Evolutionary conservation across 2,888 invertebrate species (phyloP).

Genomic region (Eugnorisma glareosa): DNA sequence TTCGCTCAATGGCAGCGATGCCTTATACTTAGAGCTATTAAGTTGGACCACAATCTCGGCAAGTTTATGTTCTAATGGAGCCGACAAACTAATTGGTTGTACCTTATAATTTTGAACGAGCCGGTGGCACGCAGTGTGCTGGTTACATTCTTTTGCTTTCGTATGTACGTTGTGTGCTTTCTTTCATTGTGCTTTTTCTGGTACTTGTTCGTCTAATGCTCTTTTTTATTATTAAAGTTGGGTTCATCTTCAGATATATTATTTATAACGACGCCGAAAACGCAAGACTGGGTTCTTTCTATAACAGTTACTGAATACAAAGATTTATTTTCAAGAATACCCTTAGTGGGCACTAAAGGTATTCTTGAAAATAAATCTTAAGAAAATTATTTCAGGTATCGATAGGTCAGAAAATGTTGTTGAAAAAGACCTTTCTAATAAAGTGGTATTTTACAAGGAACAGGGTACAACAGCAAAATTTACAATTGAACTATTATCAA

Average conservation of each 20-base stretch:
- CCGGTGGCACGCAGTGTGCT: constrained; percentile 40
- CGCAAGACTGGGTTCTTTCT: background rate
- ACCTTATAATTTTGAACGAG: constrained; percentile 62
- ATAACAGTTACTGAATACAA: background rate
- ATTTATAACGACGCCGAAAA: background rate
- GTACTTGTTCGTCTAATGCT: background rate
- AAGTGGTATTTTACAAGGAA: background rate
- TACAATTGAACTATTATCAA: constrained; percentile 6
- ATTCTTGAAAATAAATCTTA: too few species aligned
- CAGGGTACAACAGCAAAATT: constrained; percentile 15
- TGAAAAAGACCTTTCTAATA: constrained; percentile 5
- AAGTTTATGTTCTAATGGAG: constrained; percentile 62
- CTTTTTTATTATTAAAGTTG: background rate
- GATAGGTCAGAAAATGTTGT: background rate
- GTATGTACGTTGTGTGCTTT: constrained; percentile 2
- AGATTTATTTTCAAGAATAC: background rate
- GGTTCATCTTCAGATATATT: background rate
- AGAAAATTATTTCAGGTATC: background rate
- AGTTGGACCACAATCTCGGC: constrained; percentile 55
- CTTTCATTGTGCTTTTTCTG: constrained; percentile 8
- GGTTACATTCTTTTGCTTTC: constrained; percentile 26
- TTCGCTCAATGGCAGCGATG: constrained; percentile 47
- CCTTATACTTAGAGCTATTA: constrained; percentile 64
- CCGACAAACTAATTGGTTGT: constrained; percentile 58
- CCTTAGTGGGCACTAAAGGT: too few species aligned